Evolutionary conservation across 2,113 vertebrate genomes (phyloP).

Genomic region (Marcusenius ussheri): DNA sequence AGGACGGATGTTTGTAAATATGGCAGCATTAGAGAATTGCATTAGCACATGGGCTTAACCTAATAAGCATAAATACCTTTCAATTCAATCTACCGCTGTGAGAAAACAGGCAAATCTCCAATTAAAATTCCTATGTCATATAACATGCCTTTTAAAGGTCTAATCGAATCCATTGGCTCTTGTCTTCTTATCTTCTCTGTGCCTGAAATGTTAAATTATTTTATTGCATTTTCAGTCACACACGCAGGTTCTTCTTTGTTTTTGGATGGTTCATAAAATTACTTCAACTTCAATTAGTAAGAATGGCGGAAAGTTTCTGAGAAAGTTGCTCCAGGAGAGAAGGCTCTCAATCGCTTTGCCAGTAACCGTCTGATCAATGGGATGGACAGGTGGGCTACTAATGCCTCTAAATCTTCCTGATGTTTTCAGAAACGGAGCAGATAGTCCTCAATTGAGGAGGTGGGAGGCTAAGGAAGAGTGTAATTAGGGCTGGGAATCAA

Average conservation of each 20-base stretch:
- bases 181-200: not conserved
- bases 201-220: not conserved
- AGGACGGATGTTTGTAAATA: conserved; percentile 35
- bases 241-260: not conserved
- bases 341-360: not conserved
- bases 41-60: conserved; percentile 52
- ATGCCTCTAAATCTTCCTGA: not conserved
- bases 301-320: not conserved
- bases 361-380: not conserved
- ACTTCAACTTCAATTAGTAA: not conserved
- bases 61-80: conserved; percentile 37
- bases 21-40: conserved; percentile 38
- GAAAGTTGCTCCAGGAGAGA: not conserved
- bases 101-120: not conserved
- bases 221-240: not conserved
- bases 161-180: not conserved
- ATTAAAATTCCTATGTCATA: not conserved
- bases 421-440: not conserved
- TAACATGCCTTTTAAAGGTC: not conserved
- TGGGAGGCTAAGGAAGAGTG: conserved; percentile 39
- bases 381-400: not conserved
- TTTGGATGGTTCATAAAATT: not conserved
- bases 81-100: conserved; percentile 44
- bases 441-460: not conserved
- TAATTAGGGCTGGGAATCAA: conserved; percentile 45